Evolutionary conservation across 2,888 invertebrate species (phyloP).

Genomic region (Xestoiulus laeticollis): DNA sequence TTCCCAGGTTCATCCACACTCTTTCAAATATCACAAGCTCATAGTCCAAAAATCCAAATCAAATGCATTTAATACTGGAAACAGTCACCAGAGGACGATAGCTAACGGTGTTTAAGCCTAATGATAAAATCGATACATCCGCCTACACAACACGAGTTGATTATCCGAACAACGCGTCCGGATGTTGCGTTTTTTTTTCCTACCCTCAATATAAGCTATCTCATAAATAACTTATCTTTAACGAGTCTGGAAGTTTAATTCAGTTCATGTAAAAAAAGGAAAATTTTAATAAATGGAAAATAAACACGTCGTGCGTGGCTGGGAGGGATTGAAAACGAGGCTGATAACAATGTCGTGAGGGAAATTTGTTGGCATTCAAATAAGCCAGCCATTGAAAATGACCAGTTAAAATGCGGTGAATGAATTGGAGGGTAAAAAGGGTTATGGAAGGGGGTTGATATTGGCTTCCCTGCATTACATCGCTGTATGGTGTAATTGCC

Average conservation of each 20-base stretch:
- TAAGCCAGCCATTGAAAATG: neutral
- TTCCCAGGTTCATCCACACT: neutral
- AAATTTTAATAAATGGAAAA: constrained; percentile 5
- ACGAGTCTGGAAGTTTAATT: constrained; percentile 14
- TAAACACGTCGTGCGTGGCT: neutral
- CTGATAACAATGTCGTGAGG: neutral
- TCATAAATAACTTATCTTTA: constrained; percentile 41
- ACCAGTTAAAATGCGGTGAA: neutral
- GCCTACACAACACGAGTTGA: neutral
- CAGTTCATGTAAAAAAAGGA: neutral
- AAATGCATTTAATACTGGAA: neutral
- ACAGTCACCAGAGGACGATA: neutral
- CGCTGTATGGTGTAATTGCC: neutral
- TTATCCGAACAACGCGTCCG: constrained; percentile 38
- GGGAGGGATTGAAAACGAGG: neutral
- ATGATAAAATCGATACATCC: constrained; percentile 39
- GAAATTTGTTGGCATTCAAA: neutral
- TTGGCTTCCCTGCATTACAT: neutral
- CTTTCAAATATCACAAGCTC: neutral
- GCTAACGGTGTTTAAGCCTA: neutral
- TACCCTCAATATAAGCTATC: constrained; percentile 23
- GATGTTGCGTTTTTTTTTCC: constrained; percentile 28
- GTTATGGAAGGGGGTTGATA: no score
- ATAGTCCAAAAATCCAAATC: neutral
- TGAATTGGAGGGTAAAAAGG: neutral